Evolutionary conservation across 2,113 vertebrate species (phyloP).

Genomic region (Alethe castanea): DNA sequence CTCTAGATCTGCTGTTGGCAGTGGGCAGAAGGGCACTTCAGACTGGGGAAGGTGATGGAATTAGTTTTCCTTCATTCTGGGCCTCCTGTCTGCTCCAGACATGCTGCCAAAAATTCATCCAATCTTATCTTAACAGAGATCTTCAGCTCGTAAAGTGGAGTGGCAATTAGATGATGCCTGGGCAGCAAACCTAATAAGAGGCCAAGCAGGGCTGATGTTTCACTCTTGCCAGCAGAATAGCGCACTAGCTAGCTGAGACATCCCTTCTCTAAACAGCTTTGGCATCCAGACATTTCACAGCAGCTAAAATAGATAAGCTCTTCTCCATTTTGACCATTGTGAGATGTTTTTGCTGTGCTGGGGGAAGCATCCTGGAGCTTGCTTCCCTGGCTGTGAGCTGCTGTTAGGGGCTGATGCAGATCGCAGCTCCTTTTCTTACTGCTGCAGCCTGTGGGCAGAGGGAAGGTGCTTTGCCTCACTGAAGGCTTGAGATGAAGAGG

Average conservation of each 20-base stretch:
- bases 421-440: background rate
- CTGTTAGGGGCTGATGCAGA: background rate
- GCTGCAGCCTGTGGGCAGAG: background rate
- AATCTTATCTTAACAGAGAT: background rate
- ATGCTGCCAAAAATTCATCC: background rate
- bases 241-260: background rate
- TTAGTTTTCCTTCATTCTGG: background rate
- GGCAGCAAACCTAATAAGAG: background rate
- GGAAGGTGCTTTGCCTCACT: background rate
- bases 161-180: slow-evolving; percentile 31
- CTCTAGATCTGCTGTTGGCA: background rate
- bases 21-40: background rate
- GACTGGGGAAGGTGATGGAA: background rate
- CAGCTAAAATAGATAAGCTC: background rate
- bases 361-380: background rate
- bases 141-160: background rate
- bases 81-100: background rate
- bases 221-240: background rate
- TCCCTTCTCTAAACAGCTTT: background rate
- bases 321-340: background rate
- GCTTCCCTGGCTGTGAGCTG: background rate
- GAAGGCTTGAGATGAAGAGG: background rate
- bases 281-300: background rate
- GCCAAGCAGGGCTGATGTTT: slow-evolving; percentile 7
- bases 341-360: background rate